A percentile compares a stretch with the other conserved stretches of the same genome.
phyloP scores from a whole-genome alignment of 2,113 vertebrate species.

The Strix aluco region DNA sequence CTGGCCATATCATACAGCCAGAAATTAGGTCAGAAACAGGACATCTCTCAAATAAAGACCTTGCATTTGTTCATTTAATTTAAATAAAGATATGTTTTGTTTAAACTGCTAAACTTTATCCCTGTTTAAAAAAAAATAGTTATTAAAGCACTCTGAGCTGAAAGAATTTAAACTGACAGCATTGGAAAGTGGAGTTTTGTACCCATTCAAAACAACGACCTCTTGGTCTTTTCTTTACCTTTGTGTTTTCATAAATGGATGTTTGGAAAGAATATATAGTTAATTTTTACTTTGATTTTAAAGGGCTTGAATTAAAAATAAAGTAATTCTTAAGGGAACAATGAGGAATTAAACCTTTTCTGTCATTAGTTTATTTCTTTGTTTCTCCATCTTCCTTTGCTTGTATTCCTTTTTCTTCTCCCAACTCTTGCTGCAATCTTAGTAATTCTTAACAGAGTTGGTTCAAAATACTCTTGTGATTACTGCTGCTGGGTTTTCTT shows the following conservation, averaged over 20 bases:
- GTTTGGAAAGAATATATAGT: neutral
- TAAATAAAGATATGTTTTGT: neutral
- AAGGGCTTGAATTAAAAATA: neutral
- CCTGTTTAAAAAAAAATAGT: neutral
- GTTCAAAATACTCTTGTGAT: neutral
- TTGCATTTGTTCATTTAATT: neutral
- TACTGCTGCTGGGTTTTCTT: neutral
- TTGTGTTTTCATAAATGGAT: neutral
- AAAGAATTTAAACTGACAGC: neutral
- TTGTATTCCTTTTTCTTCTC: neutral
- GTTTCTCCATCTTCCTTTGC: neutral
- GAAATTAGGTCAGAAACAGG: neutral
- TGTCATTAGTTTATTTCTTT: neutral
- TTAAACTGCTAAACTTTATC: neutral
- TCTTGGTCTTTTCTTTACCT: neutral
- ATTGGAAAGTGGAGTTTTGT: neutral
- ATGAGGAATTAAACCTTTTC: neutral
- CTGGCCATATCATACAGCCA: neutral
- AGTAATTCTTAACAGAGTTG: neutral
- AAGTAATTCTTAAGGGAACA: neutral
- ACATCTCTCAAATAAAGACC: neutral
- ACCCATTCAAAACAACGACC: neutral
- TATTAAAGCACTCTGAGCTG: neutral
- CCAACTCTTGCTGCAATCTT: neutral
- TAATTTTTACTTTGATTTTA: neutral